Conservation (phyloP, 2,888 invertebrate genomes). For the Nephrotoma flavescens region DNA sequence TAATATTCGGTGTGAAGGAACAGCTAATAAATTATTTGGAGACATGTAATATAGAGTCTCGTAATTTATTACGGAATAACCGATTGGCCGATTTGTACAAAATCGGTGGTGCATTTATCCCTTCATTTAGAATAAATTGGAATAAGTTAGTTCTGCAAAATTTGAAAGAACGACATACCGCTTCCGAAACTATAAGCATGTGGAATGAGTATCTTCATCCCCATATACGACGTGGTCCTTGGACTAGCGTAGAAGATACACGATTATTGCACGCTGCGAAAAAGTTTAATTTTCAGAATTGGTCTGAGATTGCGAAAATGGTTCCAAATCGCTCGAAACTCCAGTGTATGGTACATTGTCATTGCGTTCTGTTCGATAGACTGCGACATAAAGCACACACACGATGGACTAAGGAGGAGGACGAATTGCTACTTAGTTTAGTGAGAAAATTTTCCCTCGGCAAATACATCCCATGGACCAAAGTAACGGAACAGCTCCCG, state of each 20-base stretch:
- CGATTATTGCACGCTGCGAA: conserved; percentile 28
- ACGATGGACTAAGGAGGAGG: conserved; percentile 55
- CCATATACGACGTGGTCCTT: conserved; percentile 41
- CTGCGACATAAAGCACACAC: conserved; percentile 14
- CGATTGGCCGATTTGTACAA: not conserved
- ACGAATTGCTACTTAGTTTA: conserved; percentile 43
- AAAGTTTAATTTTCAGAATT: conserved; percentile 40
- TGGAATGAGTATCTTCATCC: conserved; percentile 62
- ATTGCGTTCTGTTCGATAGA: conserved; percentile 32
- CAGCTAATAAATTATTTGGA: conserved; percentile 18
- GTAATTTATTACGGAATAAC: conserved; percentile 4
- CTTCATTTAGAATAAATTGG: conserved; percentile 27
- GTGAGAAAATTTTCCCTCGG: conserved; percentile 49
- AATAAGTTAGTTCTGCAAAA: conserved; percentile 21
- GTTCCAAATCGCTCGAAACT: conserved; percentile 48
- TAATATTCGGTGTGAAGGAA: conserved; percentile 36
- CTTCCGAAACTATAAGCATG: conserved; percentile 48
- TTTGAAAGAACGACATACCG: conserved; percentile 40
- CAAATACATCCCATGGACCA: conserved; percentile 57
- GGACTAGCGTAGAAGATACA: conserved; percentile 38
- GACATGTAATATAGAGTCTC: conserved; percentile 13
- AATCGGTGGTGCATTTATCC: conserved; percentile 10
- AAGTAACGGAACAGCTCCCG: conserved; percentile 45
- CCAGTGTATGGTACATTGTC: conserved; percentile 52
- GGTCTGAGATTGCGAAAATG: conserved; percentile 46